Conservation (phyloP, 2,797 vertebrate species). For the Melanotaenia pygmaea region DNA sequence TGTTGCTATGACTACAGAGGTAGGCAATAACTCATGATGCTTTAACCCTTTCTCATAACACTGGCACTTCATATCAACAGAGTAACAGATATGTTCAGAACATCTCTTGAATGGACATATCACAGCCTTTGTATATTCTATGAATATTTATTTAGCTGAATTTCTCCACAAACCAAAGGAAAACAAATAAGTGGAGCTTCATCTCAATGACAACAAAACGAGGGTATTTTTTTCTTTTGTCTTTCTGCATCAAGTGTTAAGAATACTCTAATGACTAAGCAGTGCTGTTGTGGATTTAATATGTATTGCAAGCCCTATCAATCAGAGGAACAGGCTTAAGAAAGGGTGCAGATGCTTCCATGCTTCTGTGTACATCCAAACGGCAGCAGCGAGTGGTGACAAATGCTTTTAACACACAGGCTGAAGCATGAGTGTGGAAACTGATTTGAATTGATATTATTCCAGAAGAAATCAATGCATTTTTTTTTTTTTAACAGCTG, state of each 20-base stretch:
- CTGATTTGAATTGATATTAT: slow-evolving; percentile 80
- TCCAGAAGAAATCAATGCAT: slow-evolving; percentile 81
- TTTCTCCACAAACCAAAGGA: slow-evolving; percentile 50
- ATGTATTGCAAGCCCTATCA: slow-evolving; percentile 59
- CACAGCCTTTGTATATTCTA: slow-evolving; percentile 43
- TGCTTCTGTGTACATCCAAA: slow-evolving; percentile 58
- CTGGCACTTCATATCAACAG: slow-evolving; percentile 63
- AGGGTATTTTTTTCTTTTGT: slow-evolving; percentile 48
- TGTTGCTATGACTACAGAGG: slow-evolving; percentile 87
- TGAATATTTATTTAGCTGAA: slow-evolving; percentile 10
- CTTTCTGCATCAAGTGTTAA: slow-evolving; percentile 30
- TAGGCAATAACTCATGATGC: slow-evolving; percentile 82
- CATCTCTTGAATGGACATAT: slow-evolving; percentile 62
- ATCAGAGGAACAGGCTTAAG: slow-evolving; percentile 53
- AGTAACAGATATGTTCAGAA: slow-evolving; percentile 63
- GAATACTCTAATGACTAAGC: slow-evolving; percentile 43
- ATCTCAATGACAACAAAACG: slow-evolving; percentile 46
- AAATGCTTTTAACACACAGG: slow-evolving; percentile 63
- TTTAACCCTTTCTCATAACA: slow-evolving; percentile 76
- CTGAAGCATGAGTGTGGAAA: slow-evolving; percentile 63
- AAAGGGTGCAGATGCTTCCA: slow-evolving; percentile 68
- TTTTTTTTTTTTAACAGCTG: slow-evolving; percentile 64
- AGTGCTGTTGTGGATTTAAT: slow-evolving; percentile 50
- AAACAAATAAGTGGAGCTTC: slow-evolving; percentile 48
- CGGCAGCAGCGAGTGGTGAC: slow-evolving; percentile 57